Evolutionary conservation across 2,888 invertebrate genomes (phyloP).

Genomic region (Phlogophora meticulosa): DNA sequence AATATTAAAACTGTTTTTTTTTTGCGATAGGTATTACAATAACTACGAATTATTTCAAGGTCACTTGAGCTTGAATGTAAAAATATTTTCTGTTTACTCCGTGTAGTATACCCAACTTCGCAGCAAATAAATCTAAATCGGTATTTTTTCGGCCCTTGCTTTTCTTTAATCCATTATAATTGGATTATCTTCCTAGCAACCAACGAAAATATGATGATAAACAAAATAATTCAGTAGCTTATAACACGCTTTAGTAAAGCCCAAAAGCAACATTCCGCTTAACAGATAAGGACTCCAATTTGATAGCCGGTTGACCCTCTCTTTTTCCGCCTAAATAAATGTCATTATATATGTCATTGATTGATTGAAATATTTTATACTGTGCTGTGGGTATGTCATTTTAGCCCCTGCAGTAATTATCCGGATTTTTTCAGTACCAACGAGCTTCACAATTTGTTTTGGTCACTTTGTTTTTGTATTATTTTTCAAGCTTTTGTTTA

Average conservation of each 20-base stretch:
- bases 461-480: conserved; percentile 14
- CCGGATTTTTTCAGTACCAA: conserved; percentile 16
- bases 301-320: conserved; percentile 76
- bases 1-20: too few relatives aligned
- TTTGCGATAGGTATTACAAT: too few relatives aligned
- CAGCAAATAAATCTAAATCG: too few relatives aligned
- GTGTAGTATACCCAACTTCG: neutral
- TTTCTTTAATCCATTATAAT: neutral
- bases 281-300: conserved; percentile 76
- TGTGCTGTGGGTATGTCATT: conserved; percentile 39
- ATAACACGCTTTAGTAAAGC: conserved; percentile 2
- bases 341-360: conserved; percentile 84
- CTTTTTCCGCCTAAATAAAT: conserved; percentile 82
- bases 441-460: conserved; percentile 25
- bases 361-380: conserved; percentile 80
- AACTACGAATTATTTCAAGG: too few relatives aligned
- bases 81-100: neutral
- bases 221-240: neutral
- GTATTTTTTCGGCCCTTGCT: neutral
- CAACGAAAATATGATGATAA: neutral
- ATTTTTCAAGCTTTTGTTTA: conserved; percentile 6
- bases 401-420: conserved; percentile 40
- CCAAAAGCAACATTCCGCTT: conserved; percentile 61
- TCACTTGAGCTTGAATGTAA: too few relatives aligned
- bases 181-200: conserved; percentile 14